Evolutionary conservation across 2,797 vertebrate species (phyloP).

Genomic region (Gadopsis bispinosus): DNA sequence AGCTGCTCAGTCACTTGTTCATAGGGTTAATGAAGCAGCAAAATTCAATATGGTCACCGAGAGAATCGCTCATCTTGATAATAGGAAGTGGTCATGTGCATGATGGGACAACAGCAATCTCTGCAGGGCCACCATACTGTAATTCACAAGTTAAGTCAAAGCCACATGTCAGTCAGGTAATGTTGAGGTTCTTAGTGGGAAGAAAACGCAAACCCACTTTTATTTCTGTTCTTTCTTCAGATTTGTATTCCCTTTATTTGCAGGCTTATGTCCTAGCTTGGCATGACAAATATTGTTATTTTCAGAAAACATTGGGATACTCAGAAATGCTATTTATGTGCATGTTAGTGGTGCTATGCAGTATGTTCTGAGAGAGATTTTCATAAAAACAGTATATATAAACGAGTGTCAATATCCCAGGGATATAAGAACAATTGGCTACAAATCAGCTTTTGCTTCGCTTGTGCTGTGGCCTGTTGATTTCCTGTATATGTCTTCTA

Average conservation of each 20-base stretch:
- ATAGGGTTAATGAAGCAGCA: slow-evolving; percentile 11
- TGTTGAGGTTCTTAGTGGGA: neutral
- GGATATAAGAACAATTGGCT: no score
- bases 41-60: slow-evolving; percentile 2
- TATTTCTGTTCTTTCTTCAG: neutral
- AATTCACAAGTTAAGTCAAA: neutral
- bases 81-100: neutral
- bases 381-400: no score
- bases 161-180: neutral
- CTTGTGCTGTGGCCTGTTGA: no score
- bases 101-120: slow-evolving; percentile 3
- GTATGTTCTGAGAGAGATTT: no score
- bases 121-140: neutral
- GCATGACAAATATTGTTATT: neutral
- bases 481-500: no score
- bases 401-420: no score
- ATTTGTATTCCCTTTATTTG: neutral
- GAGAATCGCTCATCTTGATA: slow-evolving; percentile 1
- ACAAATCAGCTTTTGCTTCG: no score
- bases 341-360: no score
- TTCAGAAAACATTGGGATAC: neutral
- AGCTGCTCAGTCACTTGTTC: slow-evolving; percentile 15
- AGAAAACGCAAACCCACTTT: neutral
- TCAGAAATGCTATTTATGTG: no score
- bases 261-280: neutral